These are phyloP conservation scores for Coregonus ussuriensis DNA, from an alignment of 2,797 vertebrate genomes.

Conservation along the genomic window DNA sequence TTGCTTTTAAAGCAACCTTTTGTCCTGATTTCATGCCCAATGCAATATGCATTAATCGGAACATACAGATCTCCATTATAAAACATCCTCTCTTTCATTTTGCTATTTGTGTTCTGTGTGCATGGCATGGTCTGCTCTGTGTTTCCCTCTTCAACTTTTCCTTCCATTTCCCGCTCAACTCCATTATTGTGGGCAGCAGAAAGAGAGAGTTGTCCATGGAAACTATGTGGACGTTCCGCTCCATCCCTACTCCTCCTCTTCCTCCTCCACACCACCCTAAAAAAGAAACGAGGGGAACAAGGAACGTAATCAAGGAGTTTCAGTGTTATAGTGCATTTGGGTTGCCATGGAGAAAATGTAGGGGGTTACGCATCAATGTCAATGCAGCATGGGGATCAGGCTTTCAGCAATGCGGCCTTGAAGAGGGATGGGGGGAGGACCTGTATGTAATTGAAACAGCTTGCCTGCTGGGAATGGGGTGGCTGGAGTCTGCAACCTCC, in stretches of 20 bases:
- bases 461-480: slow-evolving; percentile 2
- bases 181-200: slow-evolving; percentile 8
- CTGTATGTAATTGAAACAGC: slow-evolving; percentile 29
- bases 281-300: slow-evolving; percentile 19
- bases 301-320: slow-evolving; percentile 36
- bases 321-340: slow-evolving; percentile 34
- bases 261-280: slow-evolving; percentile 7
- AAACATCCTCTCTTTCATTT: background rate
- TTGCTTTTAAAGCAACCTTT: background rate
- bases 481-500: slow-evolving; percentile 25
- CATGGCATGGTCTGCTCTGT: background rate
- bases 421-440: too few species aligned
- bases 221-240: slow-evolving; percentile 8
- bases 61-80: background rate
- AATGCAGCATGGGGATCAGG: slow-evolving; percentile 7
- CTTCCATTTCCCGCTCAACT: background rate
- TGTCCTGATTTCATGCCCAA: background rate
- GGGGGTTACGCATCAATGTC: slow-evolving; percentile 22
- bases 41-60: background rate
- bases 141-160: background rate
- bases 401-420: slow-evolving; percentile 4
- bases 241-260: slow-evolving; percentile 12
- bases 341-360: slow-evolving; percentile 39
- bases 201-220: slow-evolving; percentile 14
- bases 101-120: slow-evolving; percentile 6